Evolutionary conservation across 2,113 vertebrate genomes (phyloP).

Genomic region (Brachyistius frenatus): DNA sequence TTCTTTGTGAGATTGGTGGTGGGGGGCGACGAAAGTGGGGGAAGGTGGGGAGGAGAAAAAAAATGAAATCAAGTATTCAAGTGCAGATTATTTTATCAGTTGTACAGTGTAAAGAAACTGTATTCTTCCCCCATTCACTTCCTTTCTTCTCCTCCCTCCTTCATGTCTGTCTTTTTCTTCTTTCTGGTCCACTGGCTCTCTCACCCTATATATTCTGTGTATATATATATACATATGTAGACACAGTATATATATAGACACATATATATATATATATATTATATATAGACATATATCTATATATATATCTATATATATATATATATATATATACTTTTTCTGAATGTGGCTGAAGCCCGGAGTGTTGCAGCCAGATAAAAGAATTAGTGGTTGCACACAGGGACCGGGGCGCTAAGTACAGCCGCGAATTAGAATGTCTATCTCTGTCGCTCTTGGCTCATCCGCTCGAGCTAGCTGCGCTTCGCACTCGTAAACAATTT

Average conservation of each 20-base stretch:
- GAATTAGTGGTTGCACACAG: slow-evolving; percentile 96
- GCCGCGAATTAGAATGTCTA: slow-evolving; percentile 97
- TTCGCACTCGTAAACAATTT: slow-evolving; percentile 98
- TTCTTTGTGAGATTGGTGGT: slow-evolving; percentile 84
- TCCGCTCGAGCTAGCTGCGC: slow-evolving; percentile 90
- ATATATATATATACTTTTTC: slow-evolving; percentile 41
- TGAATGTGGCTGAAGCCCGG: slow-evolving; percentile 95
- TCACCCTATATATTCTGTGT: not conserved
- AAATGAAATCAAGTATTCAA: slow-evolving; percentile 95
- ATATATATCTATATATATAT: slow-evolving; percentile 12
- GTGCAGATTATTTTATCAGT: slow-evolving; percentile 95
- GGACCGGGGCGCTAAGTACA: slow-evolving; percentile 91
- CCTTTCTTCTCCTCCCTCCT: slow-evolving; percentile 31
- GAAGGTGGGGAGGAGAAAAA: slow-evolving; percentile 23
- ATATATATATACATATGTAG: not conserved
- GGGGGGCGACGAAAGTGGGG: slow-evolving; percentile 16
- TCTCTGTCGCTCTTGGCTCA: slow-evolving; percentile 98
- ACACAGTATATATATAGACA: slow-evolving; percentile 17
- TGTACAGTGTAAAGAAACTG: slow-evolving; percentile 84
- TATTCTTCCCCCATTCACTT: slow-evolving; percentile 85
- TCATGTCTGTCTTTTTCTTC: slow-evolving; percentile 57
- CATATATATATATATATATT: not conserved
- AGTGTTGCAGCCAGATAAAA: slow-evolving; percentile 99
- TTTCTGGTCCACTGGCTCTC: not conserved
- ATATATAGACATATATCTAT: not conserved